Base-by-base conservation (phyloP, 2,113 vertebrate genomes). In the Burhinus bistriatus region DNA sequence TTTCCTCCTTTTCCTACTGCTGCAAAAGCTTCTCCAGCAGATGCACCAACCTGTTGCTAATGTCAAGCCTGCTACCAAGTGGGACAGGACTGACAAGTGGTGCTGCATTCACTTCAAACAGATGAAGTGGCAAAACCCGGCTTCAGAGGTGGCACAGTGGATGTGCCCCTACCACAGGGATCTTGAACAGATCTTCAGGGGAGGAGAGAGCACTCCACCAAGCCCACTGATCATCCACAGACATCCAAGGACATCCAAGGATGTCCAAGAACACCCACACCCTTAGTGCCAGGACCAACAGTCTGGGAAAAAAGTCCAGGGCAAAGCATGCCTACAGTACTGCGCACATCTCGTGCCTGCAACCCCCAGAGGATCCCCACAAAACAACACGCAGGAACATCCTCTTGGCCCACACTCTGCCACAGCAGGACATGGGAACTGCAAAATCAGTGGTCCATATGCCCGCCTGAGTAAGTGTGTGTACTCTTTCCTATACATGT, bases 401-500 rank as follows among this genome's bases (percentile, higher is more conserved):
- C 12, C 47, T 10, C 15, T 32, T 42, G 61, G 34, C 45, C 22
- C 9, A 9, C 18, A 52, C 42, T 34, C 36, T 29, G 40, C 32
- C 52, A 66, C 1, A 1, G 72, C 23, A 65, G 45, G 51, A 68
- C 34, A 25, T 5, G 21, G n/a, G 32, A 83, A 52, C 72, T 83
- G 52, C n/a, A 59, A 58, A 64, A n/a, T 34, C 21, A 8, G 7
- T 11, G 42, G 38, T 47, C 49, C 2, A 1, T 21, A 51, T 32
- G 40, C 23, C 19, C 1, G 1, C 9, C 5, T 15, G 7, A 36
- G 10, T 42, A 29, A 34, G 14, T 5, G 9, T 16, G 21, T 2
- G 0, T 25, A 17, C 32, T 65, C 44, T 32, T 65, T 55, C 25
- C 23, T 45, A 2, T 23, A 29, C 8, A 0, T 2, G 11, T 29